A percentile compares a stretch with the other conserved stretches of the same genome.
Conservation (phyloP, 2,797 vertebrate genomes). For the Pangasius krempfi region DNA sequence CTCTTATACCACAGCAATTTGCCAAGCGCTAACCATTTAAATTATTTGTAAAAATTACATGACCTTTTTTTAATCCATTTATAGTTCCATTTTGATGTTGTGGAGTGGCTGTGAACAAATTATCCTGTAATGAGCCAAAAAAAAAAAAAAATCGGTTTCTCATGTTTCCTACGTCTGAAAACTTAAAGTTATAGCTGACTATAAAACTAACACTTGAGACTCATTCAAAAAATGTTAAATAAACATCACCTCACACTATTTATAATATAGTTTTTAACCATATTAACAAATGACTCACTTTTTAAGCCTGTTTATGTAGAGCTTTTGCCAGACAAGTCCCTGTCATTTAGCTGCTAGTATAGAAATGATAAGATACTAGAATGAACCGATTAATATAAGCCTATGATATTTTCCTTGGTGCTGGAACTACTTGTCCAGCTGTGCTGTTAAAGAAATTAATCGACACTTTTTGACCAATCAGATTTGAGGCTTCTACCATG, state of each 20-base stretch:
- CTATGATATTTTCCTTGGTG: not conserved
- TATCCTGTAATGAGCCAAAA: not conserved
- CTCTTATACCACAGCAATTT: not conserved
- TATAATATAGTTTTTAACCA: not conserved
- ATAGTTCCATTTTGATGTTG: not conserved
- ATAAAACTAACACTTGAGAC: not conserved
- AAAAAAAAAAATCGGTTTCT: not conserved
- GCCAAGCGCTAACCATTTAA: not conserved
- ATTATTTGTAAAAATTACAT: not conserved
- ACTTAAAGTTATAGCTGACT: not conserved
- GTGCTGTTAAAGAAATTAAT: not conserved
- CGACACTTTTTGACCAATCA: not conserved
- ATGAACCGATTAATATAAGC: not conserved
- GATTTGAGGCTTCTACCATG: not conserved
- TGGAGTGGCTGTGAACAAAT: not conserved
- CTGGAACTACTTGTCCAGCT: not conserved
- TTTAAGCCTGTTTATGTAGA: not conserved
- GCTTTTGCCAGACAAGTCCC: not conserved
- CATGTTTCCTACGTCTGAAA: not conserved
- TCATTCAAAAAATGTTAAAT: not conserved
- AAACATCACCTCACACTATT: not conserved
- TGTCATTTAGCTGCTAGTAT: not conserved
- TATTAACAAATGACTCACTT: not conserved
- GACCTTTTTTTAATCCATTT: not conserved
- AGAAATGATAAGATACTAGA: not conserved